Evolutionary conservation across 2,797 vertebrate genomes (phyloP), one percentile per base, ranked within the genome.

Genomic region (Toxotes lorentzi): DNA sequence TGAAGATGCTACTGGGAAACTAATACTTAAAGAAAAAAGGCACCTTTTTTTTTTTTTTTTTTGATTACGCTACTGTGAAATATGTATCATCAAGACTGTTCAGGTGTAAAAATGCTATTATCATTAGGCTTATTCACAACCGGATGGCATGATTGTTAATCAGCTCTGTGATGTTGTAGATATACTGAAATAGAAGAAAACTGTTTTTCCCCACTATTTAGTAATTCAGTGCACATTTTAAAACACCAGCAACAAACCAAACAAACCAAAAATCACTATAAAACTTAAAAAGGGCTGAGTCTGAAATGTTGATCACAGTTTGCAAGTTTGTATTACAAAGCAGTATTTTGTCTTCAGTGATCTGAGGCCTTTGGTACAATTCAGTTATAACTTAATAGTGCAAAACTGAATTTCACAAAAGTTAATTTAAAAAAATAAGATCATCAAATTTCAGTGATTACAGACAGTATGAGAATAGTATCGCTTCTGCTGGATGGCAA

Each of bases 31-130:
- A 57, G 35, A 50, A 64, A 43, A 53, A 48, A 24, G 14, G 41
- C 27, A 17, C 1, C 16, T 11, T 10, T 24, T 14, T 34, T 32
- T 69, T 69, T 69, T 38, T 50, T 73, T 74, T 43, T 16, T 71
- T 78, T 81, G 41, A 77, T 83, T 81, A 81, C 1, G 10, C 56
- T 70, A 65, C 32, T 73, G 53, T 83, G 72, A 78, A 81, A 79
- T 79, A 43, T 77, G 61, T 63, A 75, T 76, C 70, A 85, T 83
- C n/a, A 41, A 82, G 58, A 60, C 66, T 73, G 63, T 51, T 83
- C 56, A 77, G 54, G 70, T 86, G 64, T 82, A 83, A 77, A 86
- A 84, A 76, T 72, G 57, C 53, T 65, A 45, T 79, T 85, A 79
- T 63, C 16, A 57, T 70, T 45, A 53, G 30, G 56, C 66, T 68